Evolutionary conservation across 2,113 vertebrate species (phyloP).

Genomic region (Festucalex cinctus): DNA sequence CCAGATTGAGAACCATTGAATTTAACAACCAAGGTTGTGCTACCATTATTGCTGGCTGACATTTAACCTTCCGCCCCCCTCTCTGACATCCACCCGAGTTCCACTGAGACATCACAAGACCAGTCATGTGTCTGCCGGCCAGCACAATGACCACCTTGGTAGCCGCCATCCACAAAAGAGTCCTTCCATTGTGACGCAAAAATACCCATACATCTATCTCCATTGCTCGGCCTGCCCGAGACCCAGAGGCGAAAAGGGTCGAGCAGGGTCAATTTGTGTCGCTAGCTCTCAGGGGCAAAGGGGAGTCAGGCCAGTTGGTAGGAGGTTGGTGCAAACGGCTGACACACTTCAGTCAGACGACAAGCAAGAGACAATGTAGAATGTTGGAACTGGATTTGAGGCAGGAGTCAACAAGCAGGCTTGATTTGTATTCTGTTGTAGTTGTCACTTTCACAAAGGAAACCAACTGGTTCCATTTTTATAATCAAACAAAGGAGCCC

Average conservation of each 20-base stretch:
- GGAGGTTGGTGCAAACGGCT: constrained; percentile 6
- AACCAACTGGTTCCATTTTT: background rate
- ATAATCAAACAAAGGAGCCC: too few relatives aligned
- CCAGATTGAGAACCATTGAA: background rate
- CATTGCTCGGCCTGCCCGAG: constrained; percentile 1
- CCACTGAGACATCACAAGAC: constrained; percentile 61
- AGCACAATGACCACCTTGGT: constrained; percentile 14
- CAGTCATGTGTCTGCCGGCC: constrained; percentile 43
- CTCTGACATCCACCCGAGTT: constrained; percentile 11
- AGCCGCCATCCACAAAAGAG: constrained; percentile 10
- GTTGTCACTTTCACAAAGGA: background rate
- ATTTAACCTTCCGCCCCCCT: constrained; percentile 7
- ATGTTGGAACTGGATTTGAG: background rate
- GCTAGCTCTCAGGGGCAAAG: background rate
- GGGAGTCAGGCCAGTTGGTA: background rate
- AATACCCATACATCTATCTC: background rate
- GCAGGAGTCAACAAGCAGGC: background rate
- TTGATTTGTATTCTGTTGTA: background rate
- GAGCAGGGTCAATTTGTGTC: constrained; percentile 30
- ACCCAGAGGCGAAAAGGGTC: constrained; percentile 13
- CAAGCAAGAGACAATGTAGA: background rate
- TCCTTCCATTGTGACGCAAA: background rate
- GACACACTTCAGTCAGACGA: constrained; percentile 15
- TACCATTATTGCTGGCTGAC: constrained; percentile 46
- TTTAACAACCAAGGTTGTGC: constrained; percentile 42